Conservation (phyloP, 2,888 invertebrate species). For the Drosophila sordidapex region DNA sequence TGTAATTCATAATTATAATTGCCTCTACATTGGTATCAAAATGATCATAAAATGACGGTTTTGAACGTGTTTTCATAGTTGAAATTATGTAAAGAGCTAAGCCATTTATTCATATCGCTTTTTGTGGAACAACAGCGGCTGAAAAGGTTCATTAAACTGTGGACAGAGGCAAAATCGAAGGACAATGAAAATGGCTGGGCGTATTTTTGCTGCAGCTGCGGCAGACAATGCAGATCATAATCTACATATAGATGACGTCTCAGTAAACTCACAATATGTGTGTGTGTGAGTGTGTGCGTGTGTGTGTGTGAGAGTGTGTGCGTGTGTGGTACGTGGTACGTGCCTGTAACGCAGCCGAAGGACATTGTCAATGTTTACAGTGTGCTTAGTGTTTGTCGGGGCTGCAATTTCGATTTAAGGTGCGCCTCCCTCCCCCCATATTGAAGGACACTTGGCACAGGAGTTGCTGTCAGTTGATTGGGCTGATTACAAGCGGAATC, state of each 20-base stretch:
- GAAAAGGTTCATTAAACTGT: constrained; percentile 60
- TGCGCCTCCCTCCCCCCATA: constrained; percentile 16
- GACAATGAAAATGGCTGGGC: constrained; percentile 31
- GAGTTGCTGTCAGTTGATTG: constrained; percentile 34
- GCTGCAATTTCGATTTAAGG: constrained; percentile 54
- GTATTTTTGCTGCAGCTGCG: constrained; percentile 39
- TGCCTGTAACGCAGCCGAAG: constrained; percentile 57
- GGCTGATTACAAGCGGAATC: constrained; percentile 34
- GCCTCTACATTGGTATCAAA: neutral
- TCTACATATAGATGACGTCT: constrained; percentile 52
- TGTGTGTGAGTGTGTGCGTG: neutral
- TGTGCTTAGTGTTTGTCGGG: constrained; percentile 28
- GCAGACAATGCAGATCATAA: constrained; percentile 68
- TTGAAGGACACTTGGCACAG: constrained; percentile 28
- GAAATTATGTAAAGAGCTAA: neutral
- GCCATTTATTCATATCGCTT: neutral
- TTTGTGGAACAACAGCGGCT: constrained; percentile 21
- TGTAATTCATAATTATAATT: neutral
- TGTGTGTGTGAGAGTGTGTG: constrained; percentile 7
- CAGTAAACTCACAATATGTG: constrained; percentile 35
- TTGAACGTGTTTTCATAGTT: neutral
- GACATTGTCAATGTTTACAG: constrained; percentile 53
- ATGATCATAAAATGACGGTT: neutral
- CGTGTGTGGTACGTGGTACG: constrained; percentile 41
- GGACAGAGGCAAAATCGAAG: constrained; percentile 30